Evolutionary conservation across 2,113 vertebrate species (phyloP).

Genomic region (Dendrocopos noguchii): DNA sequence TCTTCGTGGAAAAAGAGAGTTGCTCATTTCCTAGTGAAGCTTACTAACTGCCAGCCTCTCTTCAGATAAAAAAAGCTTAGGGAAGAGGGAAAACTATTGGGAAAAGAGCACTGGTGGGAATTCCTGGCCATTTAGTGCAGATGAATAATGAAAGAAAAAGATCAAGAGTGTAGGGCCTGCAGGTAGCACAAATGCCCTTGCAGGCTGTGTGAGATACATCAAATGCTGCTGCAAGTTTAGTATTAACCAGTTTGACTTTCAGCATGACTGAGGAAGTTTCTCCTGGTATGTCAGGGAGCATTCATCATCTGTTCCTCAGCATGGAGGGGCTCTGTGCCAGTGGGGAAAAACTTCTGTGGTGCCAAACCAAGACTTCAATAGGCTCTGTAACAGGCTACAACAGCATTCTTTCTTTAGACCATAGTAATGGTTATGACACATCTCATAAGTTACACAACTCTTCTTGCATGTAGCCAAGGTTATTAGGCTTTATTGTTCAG

Average conservation of each 20-base stretch:
- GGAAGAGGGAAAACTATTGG: neutral
- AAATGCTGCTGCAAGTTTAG: neutral
- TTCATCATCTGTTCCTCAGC: constrained; percentile 38
- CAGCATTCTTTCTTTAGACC: neutral
- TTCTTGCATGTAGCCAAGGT: neutral
- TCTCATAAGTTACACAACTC: neutral
- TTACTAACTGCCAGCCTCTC: neutral
- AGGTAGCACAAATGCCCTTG: neutral
- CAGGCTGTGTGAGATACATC: neutral
- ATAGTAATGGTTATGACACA: neutral
- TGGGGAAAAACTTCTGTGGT: neutral
- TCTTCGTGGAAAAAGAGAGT: neutral
- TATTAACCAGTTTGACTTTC: neutral
- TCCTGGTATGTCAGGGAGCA: neutral
- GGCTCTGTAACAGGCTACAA: neutral
- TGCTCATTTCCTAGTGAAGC: neutral
- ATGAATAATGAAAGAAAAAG: neutral
- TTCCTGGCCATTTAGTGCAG: neutral
- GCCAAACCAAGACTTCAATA: constrained; percentile 30
- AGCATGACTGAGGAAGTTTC: constrained; percentile 20
- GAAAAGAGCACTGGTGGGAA: neutral
- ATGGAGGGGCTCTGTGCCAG: constrained; percentile 24
- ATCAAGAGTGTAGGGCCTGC: neutral
- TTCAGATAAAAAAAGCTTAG: neutral
- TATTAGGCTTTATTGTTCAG: neutral